These are phyloP conservation scores for Drosophila burlai DNA, from an alignment of 1,140 invertebrate species.

Conservation along the genomic window DNA sequence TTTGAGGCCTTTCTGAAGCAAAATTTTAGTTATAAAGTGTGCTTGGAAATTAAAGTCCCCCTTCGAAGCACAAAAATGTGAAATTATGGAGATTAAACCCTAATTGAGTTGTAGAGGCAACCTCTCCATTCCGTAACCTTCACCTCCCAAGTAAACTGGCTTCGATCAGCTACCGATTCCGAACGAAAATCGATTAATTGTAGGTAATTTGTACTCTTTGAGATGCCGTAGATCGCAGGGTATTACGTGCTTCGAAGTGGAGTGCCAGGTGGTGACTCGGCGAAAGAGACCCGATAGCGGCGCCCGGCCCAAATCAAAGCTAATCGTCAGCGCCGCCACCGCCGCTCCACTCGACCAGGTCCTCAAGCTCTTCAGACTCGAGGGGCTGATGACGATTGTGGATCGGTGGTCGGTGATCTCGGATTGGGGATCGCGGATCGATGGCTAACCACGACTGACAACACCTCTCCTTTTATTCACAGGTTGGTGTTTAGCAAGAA, in stretches of 20 bases:
- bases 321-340: slow-evolving; percentile 22
- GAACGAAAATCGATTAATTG: not conserved
- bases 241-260: not conserved
- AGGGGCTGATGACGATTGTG: slow-evolving; percentile 19
- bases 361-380: slow-evolving; percentile 34
- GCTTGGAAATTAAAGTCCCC: not conserved
- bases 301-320: slow-evolving; percentile 31
- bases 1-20: too few relatives aligned
- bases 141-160: not conserved
- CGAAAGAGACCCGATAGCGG: slow-evolving; percentile 24
- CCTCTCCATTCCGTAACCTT: not conserved
- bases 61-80: not conserved
- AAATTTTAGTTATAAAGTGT: not conserved
- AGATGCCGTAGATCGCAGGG: not conserved
- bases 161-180: not conserved
- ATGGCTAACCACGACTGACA: not conserved
- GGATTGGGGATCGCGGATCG: not conserved
- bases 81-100: not conserved
- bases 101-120: not conserved
- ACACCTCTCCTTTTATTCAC: not conserved
- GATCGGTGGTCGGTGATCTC: not conserved
- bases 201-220: not conserved
- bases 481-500: slow-evolving; percentile 72
- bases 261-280: slow-evolving; percentile 4
- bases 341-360: slow-evolving; percentile 20